A percentile compares a stretch with the other conserved stretches of the same genome.
Conservation (phyloP, 2,113 vertebrate genomes). For the Cottus gobio region DNA sequence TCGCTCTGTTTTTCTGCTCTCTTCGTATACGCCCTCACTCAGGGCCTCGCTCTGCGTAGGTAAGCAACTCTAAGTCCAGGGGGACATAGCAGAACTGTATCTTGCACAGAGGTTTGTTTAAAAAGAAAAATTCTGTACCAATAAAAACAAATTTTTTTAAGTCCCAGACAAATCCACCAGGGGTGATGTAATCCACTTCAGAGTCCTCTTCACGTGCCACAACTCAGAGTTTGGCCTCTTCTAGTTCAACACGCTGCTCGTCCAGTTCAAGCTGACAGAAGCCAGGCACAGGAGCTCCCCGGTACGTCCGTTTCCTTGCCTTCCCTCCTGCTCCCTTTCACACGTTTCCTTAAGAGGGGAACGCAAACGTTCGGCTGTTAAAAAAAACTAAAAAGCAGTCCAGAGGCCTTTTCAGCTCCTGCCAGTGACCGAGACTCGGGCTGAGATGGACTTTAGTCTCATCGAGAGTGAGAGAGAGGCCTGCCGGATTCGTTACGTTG, state of each 20-base stretch:
- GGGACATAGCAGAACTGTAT: not conserved
- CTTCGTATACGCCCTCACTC: not conserved
- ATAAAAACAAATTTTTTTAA: not conserved
- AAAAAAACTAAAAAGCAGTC: not conserved
- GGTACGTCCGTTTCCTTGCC: not conserved
- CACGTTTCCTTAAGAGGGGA: conserved; percentile 17
- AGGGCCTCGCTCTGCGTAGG: not conserved
- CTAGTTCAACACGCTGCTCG: conserved; percentile 2
- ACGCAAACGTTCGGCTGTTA: not conserved
- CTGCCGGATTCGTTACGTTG: not conserved
- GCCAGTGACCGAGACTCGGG: not conserved
- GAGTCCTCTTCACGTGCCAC: not conserved
- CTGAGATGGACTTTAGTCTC: conserved; percentile 9
- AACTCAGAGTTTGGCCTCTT: not conserved
- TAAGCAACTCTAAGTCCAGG: conserved; percentile 9
- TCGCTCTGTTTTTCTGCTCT: conserved; percentile 1
- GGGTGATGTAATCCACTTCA: conserved; percentile 55
- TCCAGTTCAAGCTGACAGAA: conserved; percentile 17
- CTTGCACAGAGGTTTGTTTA: not conserved
- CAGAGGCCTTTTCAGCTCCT: not conserved
- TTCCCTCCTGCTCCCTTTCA: conserved; percentile 6
- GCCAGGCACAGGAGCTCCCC: conserved; percentile 21
- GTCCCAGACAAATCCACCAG: conserved; percentile 17
- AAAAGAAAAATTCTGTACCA: not conserved
- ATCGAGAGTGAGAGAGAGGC: not conserved